phyloP scores from a whole-genome alignment of 2,888 invertebrate species.

The Thelaira solivaga region DNA sequence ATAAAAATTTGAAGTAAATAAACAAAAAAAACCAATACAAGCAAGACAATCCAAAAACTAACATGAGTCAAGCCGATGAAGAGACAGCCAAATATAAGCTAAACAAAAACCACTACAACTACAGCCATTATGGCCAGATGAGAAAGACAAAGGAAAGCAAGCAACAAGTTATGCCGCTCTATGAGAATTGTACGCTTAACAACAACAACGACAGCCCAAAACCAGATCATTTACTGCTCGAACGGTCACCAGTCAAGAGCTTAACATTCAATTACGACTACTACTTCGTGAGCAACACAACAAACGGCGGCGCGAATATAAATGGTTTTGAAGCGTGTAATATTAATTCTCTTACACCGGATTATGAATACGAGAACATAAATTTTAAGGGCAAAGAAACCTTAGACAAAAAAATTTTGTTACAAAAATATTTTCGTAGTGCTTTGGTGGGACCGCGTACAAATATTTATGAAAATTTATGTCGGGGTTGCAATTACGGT shows the following conservation, averaged over 20 bases:
- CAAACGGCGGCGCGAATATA: conserved; percentile 18
- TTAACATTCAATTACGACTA: conserved; percentile 58
- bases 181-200: conserved; percentile 51
- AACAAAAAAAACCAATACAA: conserved; percentile 27
- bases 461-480: conserved; percentile 75
- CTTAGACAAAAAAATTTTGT: conserved; percentile 64
- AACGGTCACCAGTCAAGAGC: conserved; percentile 45
- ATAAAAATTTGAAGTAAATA: conserved; percentile 37
- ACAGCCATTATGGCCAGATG: conserved; percentile 34
- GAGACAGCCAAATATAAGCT: conserved; percentile 51
- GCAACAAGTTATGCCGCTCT: conserved; percentile 53
- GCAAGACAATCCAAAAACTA: conserved; percentile 31
- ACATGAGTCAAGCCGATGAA: conserved; percentile 58
- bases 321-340: not conserved
- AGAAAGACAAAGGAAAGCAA: conserved; percentile 48
- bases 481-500: conserved; percentile 75
- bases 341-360: not conserved
- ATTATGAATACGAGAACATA: conserved; percentile 66
- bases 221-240: conserved; percentile 43
- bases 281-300: conserved; percentile 48
- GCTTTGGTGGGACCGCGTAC: conserved; percentile 63
- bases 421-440: conserved; percentile 72
- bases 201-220: conserved; percentile 40
- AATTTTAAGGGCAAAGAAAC: conserved; percentile 30
- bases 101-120: conserved; percentile 38